Conservation (phyloP, 2,797 vertebrate species). For the Pseudochromis fuscus region DNA sequence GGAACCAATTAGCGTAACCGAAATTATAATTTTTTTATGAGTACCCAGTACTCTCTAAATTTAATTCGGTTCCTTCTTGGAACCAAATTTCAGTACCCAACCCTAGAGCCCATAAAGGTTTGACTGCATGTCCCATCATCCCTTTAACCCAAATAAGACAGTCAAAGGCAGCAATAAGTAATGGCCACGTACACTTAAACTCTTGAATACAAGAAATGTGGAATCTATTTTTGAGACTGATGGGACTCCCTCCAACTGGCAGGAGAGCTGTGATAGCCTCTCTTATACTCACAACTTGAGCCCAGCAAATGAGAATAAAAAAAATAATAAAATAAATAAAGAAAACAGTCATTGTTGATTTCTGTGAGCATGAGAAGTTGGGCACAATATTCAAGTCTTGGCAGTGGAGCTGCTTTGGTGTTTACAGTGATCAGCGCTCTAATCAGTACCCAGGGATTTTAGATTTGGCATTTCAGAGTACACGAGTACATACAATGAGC, state of each 20-base stretch:
- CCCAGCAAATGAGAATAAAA: conserved; percentile 10
- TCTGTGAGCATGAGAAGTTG: conserved; percentile 44
- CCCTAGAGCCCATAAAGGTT: conserved; percentile 10
- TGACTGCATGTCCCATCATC: conserved; percentile 4
- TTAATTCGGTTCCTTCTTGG: too few species aligned
- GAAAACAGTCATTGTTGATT: conserved; percentile 49
- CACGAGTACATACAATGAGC: conserved; percentile 29
- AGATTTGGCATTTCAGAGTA: conserved; percentile 39
- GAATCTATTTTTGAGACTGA: conserved; percentile 43
- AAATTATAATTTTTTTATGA: too few species aligned
- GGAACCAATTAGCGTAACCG: too few species aligned
- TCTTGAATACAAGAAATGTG: conserved; percentile 20
- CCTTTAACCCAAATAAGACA: conserved; percentile 2
- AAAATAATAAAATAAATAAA: neutral
- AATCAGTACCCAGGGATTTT: conserved; percentile 44
- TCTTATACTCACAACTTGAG: conserved; percentile 44
- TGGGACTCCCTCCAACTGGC: conserved; percentile 67
- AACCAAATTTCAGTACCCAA: too few species aligned
- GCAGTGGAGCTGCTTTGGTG: conserved; percentile 37
- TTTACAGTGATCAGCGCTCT: conserved; percentile 47
- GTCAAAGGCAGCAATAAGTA: neutral
- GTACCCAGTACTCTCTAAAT: too few species aligned
- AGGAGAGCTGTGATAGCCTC: conserved; percentile 27
- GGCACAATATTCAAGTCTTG: conserved; percentile 47
- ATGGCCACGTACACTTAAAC: conserved; percentile 7